A percentile compares a stretch with the other conserved stretches of the same genome.
Conservation (phyloP, 2,797 vertebrate species). For the Notolepis coatsorum region DNA sequence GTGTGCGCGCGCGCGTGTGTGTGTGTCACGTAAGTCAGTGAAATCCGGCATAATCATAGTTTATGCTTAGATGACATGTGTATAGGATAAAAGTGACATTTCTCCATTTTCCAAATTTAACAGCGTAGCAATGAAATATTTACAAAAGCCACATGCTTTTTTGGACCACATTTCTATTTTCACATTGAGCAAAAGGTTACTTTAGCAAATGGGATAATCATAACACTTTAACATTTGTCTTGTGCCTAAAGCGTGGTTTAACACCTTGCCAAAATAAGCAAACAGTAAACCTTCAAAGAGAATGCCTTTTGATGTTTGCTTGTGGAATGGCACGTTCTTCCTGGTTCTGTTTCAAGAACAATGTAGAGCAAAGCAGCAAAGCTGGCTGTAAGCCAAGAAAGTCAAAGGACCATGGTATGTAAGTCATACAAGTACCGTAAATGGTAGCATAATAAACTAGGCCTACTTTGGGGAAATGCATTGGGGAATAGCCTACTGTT, state of each 20-base stretch:
- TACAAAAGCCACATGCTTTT: conserved; percentile 28
- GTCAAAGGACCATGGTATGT: too few relatives aligned
- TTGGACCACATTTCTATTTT: conserved; percentile 24
- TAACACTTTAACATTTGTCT: conserved; percentile 37
- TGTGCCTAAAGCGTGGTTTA: conserved; percentile 20
- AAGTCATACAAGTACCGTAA: conserved; percentile 1
- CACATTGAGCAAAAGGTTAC: conserved; percentile 31
- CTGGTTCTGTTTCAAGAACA: conserved; percentile 50
- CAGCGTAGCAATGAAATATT: conserved; percentile 24
- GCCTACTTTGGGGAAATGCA: too few relatives aligned
- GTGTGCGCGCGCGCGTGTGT: not conserved
- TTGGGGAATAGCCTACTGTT: too few relatives aligned
- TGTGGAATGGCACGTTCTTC: conserved; percentile 49
- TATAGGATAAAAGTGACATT: not conserved
- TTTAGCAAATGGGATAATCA: conserved; percentile 51
- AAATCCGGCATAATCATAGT: conserved; percentile 1
- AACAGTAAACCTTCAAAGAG: conserved; percentile 53
- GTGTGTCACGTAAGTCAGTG: conserved; percentile 4
- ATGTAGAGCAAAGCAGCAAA: too few relatives aligned
- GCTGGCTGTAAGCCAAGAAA: too few relatives aligned
- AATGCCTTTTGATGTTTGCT: conserved; percentile 54
- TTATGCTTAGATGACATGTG: not conserved
- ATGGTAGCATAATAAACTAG: not conserved
- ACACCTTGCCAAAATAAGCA: conserved; percentile 63
- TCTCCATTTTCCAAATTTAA: too few relatives aligned